Percentiles rank a stretch among this genome's conserved stretches.
These are phyloP conservation scores for Eudemis profundana DNA, from an alignment of 2,888 invertebrate species.

Conservation along the genomic window DNA sequence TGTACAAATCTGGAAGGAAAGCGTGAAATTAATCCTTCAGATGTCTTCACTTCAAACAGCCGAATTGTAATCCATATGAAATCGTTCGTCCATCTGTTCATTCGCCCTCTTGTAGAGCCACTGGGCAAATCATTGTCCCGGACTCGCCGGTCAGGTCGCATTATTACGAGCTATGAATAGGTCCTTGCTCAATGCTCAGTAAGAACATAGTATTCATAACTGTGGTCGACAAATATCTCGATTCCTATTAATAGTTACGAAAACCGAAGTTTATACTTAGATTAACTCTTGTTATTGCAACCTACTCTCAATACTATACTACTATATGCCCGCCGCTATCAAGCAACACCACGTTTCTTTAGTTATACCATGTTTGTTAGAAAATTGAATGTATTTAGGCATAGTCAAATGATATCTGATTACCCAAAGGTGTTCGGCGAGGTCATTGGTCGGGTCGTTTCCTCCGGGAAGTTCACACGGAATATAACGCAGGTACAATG, in stretches of 20 bases:
- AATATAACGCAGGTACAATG: constrained; percentile 53
- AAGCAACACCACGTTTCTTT: no score
- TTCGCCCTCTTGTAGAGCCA: constrained; percentile 15
- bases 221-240: no score
- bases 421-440: constrained; percentile 23
- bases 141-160: constrained; percentile 6
- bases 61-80: constrained; percentile 17
- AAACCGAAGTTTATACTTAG: no score
- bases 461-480: constrained; percentile 62
- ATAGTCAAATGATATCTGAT: constrained; percentile 31
- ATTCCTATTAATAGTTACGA: no score
- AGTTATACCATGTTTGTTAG: no score
- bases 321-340: no score
- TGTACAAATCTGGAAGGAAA: not conserved
- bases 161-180: not conserved
- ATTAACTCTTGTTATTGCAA: no score
- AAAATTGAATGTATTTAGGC: no score
- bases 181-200: not conserved
- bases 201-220: no score
- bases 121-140: constrained; percentile 25
- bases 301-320: no score
- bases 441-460: constrained; percentile 36
- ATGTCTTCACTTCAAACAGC: constrained; percentile 23
- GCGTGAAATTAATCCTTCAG: constrained; percentile 11
- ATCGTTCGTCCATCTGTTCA: constrained; percentile 7